phyloP scores from a whole-genome alignment of 37 sponge, comb jelly and placozoan genomes.

The Amphimedon queenslandica region DNA sequence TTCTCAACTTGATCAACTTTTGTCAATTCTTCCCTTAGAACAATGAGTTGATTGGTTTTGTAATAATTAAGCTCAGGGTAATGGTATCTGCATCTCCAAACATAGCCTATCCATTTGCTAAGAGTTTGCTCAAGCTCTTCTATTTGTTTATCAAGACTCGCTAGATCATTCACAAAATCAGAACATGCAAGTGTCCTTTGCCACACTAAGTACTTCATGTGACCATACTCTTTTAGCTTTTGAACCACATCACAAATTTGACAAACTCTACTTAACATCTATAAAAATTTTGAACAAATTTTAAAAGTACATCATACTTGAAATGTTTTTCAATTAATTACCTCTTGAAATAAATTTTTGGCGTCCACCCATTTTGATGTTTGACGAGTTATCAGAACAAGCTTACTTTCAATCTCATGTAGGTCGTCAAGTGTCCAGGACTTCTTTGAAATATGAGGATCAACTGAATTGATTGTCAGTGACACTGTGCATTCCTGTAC shows the following conservation, averaged over 20 bases:
- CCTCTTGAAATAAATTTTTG: conserved; percentile 36
- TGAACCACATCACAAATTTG: no score
- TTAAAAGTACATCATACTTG: no score
- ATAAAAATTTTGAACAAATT: no score
- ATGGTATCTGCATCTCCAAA: not conserved
- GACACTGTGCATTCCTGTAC: not conserved
- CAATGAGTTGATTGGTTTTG: not conserved
- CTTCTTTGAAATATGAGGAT: not conserved
- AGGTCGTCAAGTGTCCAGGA: conserved; percentile 43
- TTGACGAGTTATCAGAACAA: conserved; percentile 56
- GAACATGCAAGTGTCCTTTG: not conserved
- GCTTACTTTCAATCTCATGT: conserved; percentile 61
- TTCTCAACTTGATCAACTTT: not conserved
- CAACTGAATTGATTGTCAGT: not conserved
- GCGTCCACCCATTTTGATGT: conserved; percentile 26
- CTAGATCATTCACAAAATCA: not conserved
- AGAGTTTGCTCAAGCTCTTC: not conserved
- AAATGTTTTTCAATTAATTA: no score
- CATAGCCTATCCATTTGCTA: not conserved
- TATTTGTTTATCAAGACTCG: not conserved
- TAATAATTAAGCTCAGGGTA: not conserved
- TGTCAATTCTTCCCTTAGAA: not conserved
- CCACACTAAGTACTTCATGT: not conserved
- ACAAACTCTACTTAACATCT: no score
- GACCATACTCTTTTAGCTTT: not conserved